phyloP scores from a whole-genome alignment of 2,113 vertebrate genomes.

The Holacanthus passer region DNA sequence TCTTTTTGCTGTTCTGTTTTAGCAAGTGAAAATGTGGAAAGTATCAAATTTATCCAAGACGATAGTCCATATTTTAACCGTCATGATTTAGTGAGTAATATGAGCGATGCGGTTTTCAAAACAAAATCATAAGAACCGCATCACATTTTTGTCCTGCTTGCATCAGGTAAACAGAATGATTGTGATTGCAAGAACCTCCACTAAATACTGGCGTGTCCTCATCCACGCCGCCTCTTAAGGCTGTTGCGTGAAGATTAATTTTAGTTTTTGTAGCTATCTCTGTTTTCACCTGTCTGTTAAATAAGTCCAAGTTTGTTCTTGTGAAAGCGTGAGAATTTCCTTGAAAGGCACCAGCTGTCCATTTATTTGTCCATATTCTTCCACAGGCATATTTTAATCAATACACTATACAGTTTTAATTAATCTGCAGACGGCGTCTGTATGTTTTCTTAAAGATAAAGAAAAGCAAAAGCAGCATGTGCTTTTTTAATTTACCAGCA shows the following conservation, averaged over 20 bases:
- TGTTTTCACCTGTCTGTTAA: slow-evolving; percentile 75
- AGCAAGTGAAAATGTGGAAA: not conserved
- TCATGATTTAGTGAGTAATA: not conserved
- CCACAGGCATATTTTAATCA: slow-evolving; percentile 75
- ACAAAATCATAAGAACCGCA: not conserved
- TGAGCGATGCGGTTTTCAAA: slow-evolving; percentile 21
- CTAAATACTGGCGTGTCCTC: slow-evolving; percentile 18
- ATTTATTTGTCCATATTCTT: slow-evolving; percentile 74
- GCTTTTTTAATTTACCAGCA: slow-evolving; percentile 64
- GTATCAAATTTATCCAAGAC: not conserved
- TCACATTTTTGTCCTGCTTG: slow-evolving; percentile 17
- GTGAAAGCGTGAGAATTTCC: slow-evolving; percentile 54
- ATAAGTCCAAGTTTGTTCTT: slow-evolving; percentile 63
- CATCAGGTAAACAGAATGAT: slow-evolving; percentile 23
- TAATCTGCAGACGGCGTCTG: slow-evolving; percentile 76
- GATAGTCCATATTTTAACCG: not conserved
- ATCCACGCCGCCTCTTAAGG: slow-evolving; percentile 29
- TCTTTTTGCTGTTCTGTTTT: not conserved
- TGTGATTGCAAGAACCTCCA: slow-evolving; percentile 52
- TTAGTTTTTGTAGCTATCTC: slow-evolving; percentile 67
- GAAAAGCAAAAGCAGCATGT: slow-evolving; percentile 35
- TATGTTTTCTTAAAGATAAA: slow-evolving; percentile 81
- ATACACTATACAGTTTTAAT: slow-evolving; percentile 76
- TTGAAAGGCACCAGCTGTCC: slow-evolving; percentile 67
- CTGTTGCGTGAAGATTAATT: slow-evolving; percentile 62